Conservation (phyloP, 2,113 vertebrate species). For the Amphilophus citrinellus region DNA sequence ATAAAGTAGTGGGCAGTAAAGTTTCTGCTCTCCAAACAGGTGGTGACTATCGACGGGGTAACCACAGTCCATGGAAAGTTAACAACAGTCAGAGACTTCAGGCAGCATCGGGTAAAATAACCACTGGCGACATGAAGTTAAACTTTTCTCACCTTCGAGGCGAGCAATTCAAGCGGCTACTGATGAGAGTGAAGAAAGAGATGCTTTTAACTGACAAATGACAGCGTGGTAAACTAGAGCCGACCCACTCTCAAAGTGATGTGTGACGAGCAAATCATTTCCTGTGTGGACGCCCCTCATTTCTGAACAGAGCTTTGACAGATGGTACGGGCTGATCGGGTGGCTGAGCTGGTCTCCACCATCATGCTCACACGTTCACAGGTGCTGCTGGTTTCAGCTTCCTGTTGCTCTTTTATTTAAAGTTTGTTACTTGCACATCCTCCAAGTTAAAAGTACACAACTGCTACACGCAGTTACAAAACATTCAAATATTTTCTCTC, state of each 20-base stretch:
- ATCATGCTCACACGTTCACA: background rate
- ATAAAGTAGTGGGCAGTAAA: background rate
- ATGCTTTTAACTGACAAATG: background rate
- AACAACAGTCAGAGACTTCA: background rate
- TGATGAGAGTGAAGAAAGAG: background rate
- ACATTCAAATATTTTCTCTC: no score
- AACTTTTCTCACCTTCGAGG: background rate
- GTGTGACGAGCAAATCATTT: background rate
- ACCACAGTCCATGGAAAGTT: no score
- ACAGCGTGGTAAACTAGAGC: background rate
- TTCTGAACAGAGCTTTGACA: background rate
- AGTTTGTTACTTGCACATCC: background rate
- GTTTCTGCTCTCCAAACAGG: background rate
- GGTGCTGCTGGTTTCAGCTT: background rate
- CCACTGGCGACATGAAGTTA: background rate
- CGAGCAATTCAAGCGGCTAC: background rate
- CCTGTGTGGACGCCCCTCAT: background rate
- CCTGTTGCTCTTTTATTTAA: background rate
- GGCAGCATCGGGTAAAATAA: background rate
- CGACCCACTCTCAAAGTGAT: background rate
- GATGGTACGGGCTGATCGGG: background rate
- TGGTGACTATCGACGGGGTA: background rate
- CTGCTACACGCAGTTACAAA: no score
- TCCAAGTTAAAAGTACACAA: background rate
- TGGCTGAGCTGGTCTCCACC: background rate